Conservation (phyloP, 2,113 vertebrate genomes). For the Pygoscelis antarcticus region DNA sequence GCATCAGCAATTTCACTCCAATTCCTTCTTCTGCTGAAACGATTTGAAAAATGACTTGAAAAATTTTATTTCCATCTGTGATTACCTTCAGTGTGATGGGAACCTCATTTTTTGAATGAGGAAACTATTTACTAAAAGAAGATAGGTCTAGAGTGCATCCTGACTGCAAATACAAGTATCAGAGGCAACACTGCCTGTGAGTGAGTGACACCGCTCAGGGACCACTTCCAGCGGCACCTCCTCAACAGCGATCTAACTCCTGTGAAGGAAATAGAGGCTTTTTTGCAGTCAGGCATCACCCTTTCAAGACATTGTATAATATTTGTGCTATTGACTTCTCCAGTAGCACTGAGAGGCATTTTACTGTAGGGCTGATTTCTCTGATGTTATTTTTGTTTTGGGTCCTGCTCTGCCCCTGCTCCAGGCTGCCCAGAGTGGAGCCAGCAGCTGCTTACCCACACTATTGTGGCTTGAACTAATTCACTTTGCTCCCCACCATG, state of each 20-base stretch:
- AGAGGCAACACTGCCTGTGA: not conserved
- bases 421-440: not conserved
- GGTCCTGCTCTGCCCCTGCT: not conserved
- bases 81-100: constrained; percentile 4
- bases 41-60: constrained; percentile 38
- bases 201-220: not conserved
- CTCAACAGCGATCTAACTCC: not conserved
- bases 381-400: not conserved
- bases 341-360: not conserved
- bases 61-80: constrained; percentile 20
- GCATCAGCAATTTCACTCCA: not conserved
- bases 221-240: not conserved
- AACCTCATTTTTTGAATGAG: not conserved
- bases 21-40: constrained; percentile 35
- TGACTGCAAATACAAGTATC: not conserved
- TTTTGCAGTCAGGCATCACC: not conserved
- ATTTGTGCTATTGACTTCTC: not conserved
- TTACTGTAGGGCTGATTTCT: not conserved
- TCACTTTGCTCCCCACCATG: not conserved
- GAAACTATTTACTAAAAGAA: constrained; percentile 8
- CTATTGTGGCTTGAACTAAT: not conserved
- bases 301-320: not conserved
- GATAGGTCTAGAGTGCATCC: not conserved
- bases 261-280: not conserved
- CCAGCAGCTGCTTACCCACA: not conserved